Evolutionary conservation across 2,888 invertebrate genomes (phyloP).

Genomic region (Noctua comes): DNA sequence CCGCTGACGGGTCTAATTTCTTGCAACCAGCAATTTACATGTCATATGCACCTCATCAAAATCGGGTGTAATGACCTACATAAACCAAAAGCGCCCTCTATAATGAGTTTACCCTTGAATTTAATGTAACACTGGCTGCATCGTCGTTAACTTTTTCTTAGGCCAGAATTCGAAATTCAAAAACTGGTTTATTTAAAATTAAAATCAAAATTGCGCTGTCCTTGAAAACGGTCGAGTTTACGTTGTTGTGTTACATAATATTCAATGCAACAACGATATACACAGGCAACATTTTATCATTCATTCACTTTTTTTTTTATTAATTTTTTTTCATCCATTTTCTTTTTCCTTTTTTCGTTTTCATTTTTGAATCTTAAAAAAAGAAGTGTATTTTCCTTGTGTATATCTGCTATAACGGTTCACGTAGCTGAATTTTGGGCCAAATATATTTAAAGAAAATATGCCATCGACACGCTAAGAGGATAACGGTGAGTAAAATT

Average conservation of each 20-base stretch:
- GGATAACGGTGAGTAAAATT: too few relatives aligned
- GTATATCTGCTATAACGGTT: too few relatives aligned
- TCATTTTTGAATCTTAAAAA: too few relatives aligned
- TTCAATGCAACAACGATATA: neutral
- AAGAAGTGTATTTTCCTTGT: too few relatives aligned
- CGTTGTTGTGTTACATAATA: neutral
- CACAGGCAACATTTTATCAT: neutral
- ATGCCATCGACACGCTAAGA: too few relatives aligned
- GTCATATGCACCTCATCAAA: slow-evolving; percentile 42
- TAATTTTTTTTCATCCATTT: too few relatives aligned
- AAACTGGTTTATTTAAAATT: slow-evolving; percentile 39
- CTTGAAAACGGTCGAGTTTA: slow-evolving; percentile 10
- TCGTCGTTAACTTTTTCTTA: slow-evolving; percentile 32
- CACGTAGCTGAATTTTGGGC: too few relatives aligned
- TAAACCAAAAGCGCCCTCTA: neutral
- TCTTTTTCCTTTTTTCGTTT: too few relatives aligned
- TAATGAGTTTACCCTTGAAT: slow-evolving; percentile 46
- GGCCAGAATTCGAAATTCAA: slow-evolving; percentile 8
- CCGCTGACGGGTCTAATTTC: slow-evolving; percentile 7
- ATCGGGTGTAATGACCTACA: slow-evolving; percentile 6
- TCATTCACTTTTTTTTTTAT: too few relatives aligned
- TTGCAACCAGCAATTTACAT: slow-evolving; percentile 34
- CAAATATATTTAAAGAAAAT: too few relatives aligned
- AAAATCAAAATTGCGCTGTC: slow-evolving; percentile 12
- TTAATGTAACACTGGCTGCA: slow-evolving; percentile 25